These are phyloP conservation scores for Fregetta grallaria DNA, from an alignment of 2,113 vertebrate species.

Conservation along the genomic window DNA sequence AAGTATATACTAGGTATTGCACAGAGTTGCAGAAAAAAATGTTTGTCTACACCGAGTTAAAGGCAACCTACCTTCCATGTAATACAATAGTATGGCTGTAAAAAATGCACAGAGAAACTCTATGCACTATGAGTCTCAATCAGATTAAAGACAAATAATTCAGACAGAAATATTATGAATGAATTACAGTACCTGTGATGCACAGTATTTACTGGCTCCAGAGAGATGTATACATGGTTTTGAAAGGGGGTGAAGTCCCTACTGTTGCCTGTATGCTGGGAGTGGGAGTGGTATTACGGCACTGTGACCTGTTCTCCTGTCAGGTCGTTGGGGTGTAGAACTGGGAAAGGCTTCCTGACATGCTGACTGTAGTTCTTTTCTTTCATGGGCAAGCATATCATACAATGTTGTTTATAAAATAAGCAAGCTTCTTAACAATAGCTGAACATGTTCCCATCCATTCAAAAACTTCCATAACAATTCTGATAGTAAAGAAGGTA, in stretches of 20 bases:
- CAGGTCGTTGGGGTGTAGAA: background rate
- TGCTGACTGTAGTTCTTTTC: background rate
- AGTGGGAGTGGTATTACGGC: accelerated
- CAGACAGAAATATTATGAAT: background rate
- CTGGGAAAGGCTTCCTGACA: background rate
- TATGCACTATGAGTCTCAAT: background rate
- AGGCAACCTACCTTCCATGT: background rate
- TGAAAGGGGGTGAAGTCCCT: background rate
- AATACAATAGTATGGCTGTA: background rate
- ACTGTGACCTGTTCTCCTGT: background rate
- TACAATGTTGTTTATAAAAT: background rate
- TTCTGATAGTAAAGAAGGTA: background rate
- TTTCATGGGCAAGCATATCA: background rate
- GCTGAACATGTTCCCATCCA: background rate
- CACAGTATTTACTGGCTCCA: background rate
- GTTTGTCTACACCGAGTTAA: background rate
- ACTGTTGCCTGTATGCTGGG: background rate
- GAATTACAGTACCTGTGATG: background rate
- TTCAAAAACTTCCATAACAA: background rate
- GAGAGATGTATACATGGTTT: background rate
- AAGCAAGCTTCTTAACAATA: background rate
- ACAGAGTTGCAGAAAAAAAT: background rate
- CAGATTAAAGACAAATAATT: background rate
- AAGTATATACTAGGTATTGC: background rate
- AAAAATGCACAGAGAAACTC: background rate